Evolutionary conservation across 2,797 vertebrate genomes (phyloP), one percentile per base, ranked within the genome.

Genomic region (Anabas testudineus): DNA sequence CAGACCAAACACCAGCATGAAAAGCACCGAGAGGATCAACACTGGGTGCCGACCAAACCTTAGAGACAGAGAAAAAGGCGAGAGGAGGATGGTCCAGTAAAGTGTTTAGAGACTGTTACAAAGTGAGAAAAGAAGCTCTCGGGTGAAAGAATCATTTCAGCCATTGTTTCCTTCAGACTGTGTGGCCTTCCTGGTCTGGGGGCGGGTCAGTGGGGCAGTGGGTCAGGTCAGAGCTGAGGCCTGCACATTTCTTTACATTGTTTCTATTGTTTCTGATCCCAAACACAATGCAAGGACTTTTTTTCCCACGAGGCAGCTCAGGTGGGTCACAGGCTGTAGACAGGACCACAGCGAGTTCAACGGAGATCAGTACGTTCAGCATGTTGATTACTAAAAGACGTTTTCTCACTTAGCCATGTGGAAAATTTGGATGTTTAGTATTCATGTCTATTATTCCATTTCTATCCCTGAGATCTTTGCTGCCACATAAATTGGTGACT

Each of bases 11-110:
- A 96, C 91, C 87, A 94, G 93, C 91, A 98, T 95, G 89, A 97
- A 95, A 77, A 97, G 87, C 85, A 97, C 94, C 15, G 96, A 97
- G 68, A 95, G 89, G 56, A 98, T 94, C 74, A 99, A 91, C 72
- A 98, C 95, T 0, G 96, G 97, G 81, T 96, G 95, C n/a, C 97
- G 97, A 82, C 97, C 97, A 72, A 97, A 94, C 97, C 97, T 99
- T 84, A 3, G 74, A 72, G 7, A 74, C 48, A 13, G 64, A 79
- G 37, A 61, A 37, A 56, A 41, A 41, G 56, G 63, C 15, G 81
- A 59, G 34, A 9, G 43, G 26, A 76, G 37, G 73, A 34, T 67
- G 59, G 60, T 0, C 19, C 4, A 41, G 52, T 42, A 63, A 5
- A 64, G 60, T 15, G 39, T 51, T 68, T 48, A 42, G 26, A 61